Evolutionary conservation across 2,888 invertebrate genomes (phyloP).

Genomic region (Drosophila monieri): DNA sequence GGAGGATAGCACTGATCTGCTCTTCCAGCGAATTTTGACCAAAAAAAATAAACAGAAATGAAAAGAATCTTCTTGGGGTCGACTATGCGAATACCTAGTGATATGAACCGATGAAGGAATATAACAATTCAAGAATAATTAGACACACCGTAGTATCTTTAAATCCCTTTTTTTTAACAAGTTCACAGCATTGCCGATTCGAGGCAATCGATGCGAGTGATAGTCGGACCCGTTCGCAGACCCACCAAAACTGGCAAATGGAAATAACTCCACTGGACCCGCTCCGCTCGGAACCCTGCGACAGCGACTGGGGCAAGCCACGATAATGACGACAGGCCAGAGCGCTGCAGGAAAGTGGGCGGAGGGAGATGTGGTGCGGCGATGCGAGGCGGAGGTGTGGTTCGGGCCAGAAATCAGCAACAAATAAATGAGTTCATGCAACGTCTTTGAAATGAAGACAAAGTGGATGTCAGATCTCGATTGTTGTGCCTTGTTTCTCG

Average conservation of each 20-base stretch:
- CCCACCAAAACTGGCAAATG: slow-evolving; percentile 55
- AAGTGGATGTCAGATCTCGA: slow-evolving; percentile 58
- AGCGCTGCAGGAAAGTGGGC: slow-evolving; percentile 13
- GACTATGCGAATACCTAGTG: background rate
- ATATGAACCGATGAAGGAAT: background rate
- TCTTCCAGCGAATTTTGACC: slow-evolving; percentile 30
- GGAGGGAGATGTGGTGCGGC: background rate
- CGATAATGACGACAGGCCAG: slow-evolving; percentile 69
- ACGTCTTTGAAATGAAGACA: slow-evolving; percentile 75
- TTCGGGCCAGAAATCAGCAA: slow-evolving; percentile 73
- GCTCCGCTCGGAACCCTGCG: background rate
- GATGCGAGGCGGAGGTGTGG: slow-evolving; percentile 60
- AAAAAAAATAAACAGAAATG: slow-evolving; percentile 9
- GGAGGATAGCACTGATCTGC: slow-evolving; percentile 28
- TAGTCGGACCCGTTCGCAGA: slow-evolving; percentile 34
- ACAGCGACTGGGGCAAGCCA: slow-evolving; percentile 50
- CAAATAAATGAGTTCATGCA: slow-evolving; percentile 80
- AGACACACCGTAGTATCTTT: background rate
- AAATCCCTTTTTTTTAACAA: slow-evolving; percentile 40
- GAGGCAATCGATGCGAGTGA: slow-evolving; percentile 68
- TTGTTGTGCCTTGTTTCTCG: slow-evolving; percentile 15
- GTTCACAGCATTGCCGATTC: slow-evolving; percentile 52
- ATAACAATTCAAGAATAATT: background rate
- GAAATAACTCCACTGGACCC: slow-evolving; percentile 57
- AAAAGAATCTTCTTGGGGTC: background rate